Conservation (phyloP, 2,888 invertebrate species). For the Cephus pulcher region DNA sequence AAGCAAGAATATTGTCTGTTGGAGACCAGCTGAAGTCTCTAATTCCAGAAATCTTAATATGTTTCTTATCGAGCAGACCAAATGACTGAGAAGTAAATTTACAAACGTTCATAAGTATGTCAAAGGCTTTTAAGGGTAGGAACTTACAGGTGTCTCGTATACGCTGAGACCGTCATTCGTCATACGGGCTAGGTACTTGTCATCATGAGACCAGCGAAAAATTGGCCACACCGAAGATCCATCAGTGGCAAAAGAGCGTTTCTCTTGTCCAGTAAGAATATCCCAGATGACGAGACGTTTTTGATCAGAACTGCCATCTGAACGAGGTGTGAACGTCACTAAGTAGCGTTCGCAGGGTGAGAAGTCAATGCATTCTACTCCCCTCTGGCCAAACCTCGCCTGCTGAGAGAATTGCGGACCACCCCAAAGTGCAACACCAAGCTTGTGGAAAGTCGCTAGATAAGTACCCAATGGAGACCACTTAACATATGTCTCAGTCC, state of each 20-base stretch:
- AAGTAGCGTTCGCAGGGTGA: slow-evolving; percentile 98
- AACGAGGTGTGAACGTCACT: slow-evolving; percentile 91
- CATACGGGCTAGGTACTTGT: slow-evolving; percentile 92
- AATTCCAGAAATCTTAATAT: slow-evolving; percentile 90
- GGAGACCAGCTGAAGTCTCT: slow-evolving; percentile 99
- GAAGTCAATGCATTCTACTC: slow-evolving; percentile 96
- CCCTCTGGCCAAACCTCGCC: slow-evolving; percentile 89
- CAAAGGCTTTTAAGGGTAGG: not conserved
- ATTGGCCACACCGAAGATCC: slow-evolving; percentile 90
- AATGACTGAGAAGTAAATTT: slow-evolving; percentile 75
- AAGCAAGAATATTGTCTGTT: slow-evolving; percentile 94
- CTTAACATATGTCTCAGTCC: slow-evolving; percentile 95
- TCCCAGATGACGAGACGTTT: slow-evolving; percentile 97
- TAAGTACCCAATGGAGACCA: slow-evolving; percentile 99
- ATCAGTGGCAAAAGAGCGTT: slow-evolving; percentile 89
- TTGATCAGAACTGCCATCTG: slow-evolving; percentile 75
- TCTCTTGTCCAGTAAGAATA: slow-evolving; percentile 92
- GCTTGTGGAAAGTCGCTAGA: slow-evolving; percentile 94
- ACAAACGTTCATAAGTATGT: slow-evolving; percentile 13
- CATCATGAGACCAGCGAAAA: slow-evolving; percentile 97
- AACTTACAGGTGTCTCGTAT: slow-evolving; percentile 89
- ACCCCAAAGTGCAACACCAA: slow-evolving; percentile 97
- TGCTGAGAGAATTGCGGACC: slow-evolving; percentile 93
- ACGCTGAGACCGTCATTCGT: slow-evolving; percentile 88
- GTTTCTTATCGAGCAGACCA: slow-evolving; percentile 92